A percentile compares a stretch with the other conserved stretches of the same genome.
These are phyloP conservation scores for Scelioninae gen. 2 DNA, from an alignment of 2,888 invertebrate genomes.

Conservation along the genomic window DNA sequence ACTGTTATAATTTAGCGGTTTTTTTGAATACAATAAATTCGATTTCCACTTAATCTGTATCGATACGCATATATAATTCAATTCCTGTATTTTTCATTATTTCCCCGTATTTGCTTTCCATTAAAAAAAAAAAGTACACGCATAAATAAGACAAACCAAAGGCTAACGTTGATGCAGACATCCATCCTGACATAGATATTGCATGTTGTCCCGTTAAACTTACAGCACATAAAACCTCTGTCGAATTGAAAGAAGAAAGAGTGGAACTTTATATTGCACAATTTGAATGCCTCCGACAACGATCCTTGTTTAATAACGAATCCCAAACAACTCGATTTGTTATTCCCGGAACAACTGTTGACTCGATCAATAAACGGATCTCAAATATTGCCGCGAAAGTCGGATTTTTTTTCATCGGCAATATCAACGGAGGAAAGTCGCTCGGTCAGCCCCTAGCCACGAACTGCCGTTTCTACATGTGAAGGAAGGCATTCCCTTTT, in stretches of 20 bases:
- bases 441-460: conserved; percentile 52
- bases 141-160: no score
- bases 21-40: background rate
- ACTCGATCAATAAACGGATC: conserved; percentile 41
- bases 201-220: background rate
- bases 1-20: no score
- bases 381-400: conserved; percentile 29
- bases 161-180: background rate
- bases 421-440: conserved; percentile 55
- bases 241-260: background rate
- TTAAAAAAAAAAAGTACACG: no score
- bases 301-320: conserved; percentile 7
- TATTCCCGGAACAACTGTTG: conserved; percentile 4
- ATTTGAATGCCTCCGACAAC: conserved; percentile 1
- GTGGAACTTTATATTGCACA: conserved; percentile 4
- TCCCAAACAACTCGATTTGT: conserved; percentile 8
- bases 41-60: no score
- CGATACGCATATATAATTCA: no score
- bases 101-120: background rate
- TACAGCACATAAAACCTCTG: background rate
- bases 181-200: background rate
- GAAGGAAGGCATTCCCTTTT: conserved; percentile 60
- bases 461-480: conserved; percentile 54
- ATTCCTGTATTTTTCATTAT: background rate
- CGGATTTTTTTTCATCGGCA: conserved; percentile 35